These are phyloP conservation scores for Taurulus bubalis DNA, from an alignment of 2,113 vertebrate genomes.

Conservation along the genomic window DNA sequence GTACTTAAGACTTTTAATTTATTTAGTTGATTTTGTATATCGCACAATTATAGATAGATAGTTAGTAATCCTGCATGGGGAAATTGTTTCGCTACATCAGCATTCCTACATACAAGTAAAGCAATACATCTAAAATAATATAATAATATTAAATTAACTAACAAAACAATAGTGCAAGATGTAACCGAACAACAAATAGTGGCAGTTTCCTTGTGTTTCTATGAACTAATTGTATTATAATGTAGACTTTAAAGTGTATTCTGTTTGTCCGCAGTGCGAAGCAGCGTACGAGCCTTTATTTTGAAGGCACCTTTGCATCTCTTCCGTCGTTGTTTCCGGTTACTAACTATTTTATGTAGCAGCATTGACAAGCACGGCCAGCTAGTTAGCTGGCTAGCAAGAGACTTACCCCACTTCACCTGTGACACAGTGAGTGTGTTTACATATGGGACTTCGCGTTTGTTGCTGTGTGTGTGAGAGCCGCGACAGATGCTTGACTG, in stretches of 20 bases:
- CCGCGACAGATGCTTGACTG: neutral
- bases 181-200: no score
- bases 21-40: neutral
- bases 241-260: neutral
- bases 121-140: no score
- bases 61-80: no score
- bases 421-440: conserved; percentile 65
- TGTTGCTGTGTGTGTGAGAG: conserved; percentile 20
- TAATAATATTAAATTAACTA: no score
- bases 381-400: conserved; percentile 48
- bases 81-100: no score
- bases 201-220: neutral
- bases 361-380: conserved; percentile 56
- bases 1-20: accelerated
- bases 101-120: no score
- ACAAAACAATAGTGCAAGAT: no score
- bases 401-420: conserved; percentile 59
- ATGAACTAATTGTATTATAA: neutral
- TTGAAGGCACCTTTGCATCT: conserved; percentile 2
- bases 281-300: conserved; percentile 2
- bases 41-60: neutral
- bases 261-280: no score
- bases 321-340: neutral
- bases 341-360: neutral
- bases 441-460: conserved; percentile 30